Conservation (phyloP, 2,888 invertebrate species). For the Cheilosia grossa region DNA sequence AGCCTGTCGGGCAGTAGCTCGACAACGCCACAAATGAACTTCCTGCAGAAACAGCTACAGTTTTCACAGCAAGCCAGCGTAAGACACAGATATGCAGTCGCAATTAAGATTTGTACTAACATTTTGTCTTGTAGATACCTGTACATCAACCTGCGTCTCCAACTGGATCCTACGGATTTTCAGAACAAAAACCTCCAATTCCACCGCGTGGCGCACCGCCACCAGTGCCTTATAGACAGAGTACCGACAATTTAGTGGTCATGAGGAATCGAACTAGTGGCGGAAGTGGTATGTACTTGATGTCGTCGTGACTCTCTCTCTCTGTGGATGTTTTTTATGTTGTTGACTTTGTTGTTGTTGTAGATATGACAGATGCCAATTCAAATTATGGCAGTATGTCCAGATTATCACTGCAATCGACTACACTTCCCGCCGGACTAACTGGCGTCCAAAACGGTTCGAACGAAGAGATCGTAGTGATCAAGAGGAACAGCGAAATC, state of each 20-base stretch:
- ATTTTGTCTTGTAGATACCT: constrained; percentile 46
- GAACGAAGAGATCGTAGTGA: constrained; percentile 79
- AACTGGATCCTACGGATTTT: constrained; percentile 78
- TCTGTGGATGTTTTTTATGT: neutral
- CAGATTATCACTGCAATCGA: constrained; percentile 77
- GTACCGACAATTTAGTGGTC: constrained; percentile 81
- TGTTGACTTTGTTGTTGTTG: neutral
- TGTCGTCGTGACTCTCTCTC: too few species aligned
- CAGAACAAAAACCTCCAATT: constrained; percentile 85
- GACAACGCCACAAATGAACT: constrained; percentile 85
- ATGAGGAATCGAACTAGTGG: constrained; percentile 80
- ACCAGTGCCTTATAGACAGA: constrained; percentile 84
- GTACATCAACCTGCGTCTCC: constrained; percentile 79
- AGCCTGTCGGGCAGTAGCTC: constrained; percentile 80
- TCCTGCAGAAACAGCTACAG: constrained; percentile 84
- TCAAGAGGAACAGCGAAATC: constrained; percentile 81
- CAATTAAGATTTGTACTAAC: neutral
- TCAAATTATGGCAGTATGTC: constrained; percentile 78
- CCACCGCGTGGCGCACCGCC: constrained; percentile 86
- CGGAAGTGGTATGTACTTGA: constrained; percentile 78
- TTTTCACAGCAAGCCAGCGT: constrained; percentile 74
- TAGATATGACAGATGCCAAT: constrained; percentile 79
- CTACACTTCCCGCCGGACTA: constrained; percentile 79
- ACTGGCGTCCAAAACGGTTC: constrained; percentile 80
- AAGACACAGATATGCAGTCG: constrained; percentile 1